Evolutionary conservation across 2,797 vertebrate genomes (phyloP).

Genomic region (Pseudotriccus pelzelni): DNA sequence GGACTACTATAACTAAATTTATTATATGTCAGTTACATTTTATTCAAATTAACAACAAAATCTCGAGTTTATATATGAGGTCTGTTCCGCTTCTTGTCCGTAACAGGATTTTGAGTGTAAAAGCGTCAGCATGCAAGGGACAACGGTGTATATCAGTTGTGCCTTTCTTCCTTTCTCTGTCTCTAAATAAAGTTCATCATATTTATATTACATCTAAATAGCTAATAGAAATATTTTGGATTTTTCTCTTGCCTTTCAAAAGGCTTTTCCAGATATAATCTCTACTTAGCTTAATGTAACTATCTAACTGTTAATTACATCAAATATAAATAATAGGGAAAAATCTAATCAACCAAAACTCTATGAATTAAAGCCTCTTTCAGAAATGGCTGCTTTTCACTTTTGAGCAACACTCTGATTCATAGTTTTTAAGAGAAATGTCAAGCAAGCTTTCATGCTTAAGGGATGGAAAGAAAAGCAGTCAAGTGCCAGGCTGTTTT

Average conservation of each 20-base stretch:
- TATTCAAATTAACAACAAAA: background rate
- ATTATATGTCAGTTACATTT: background rate
- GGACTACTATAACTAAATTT: background rate
- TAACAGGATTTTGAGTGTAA: background rate
- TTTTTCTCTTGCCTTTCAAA: background rate
- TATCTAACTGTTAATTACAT: background rate
- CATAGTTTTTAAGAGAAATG: background rate
- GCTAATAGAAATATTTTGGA: background rate
- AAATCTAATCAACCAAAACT: background rate
- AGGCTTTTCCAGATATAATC: background rate
- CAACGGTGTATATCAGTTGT: background rate
- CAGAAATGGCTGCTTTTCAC: background rate
- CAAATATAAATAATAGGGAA: background rate
- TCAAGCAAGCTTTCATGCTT: background rate
- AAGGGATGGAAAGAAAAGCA: background rate
- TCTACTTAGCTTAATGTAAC: background rate
- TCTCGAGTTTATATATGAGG: background rate
- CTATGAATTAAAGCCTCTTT: background rate
- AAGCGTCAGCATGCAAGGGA: background rate
- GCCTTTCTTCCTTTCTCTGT: background rate
- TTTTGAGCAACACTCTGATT: background rate
- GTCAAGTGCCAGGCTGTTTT: background rate
- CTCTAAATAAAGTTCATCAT: background rate
- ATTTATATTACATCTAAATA: background rate
- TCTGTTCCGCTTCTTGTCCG: background rate